Evolutionary conservation across 2,797 vertebrate genomes (phyloP), one percentile per base, ranked within the genome.

Genomic region (Melanotaenia trifasciata): DNA sequence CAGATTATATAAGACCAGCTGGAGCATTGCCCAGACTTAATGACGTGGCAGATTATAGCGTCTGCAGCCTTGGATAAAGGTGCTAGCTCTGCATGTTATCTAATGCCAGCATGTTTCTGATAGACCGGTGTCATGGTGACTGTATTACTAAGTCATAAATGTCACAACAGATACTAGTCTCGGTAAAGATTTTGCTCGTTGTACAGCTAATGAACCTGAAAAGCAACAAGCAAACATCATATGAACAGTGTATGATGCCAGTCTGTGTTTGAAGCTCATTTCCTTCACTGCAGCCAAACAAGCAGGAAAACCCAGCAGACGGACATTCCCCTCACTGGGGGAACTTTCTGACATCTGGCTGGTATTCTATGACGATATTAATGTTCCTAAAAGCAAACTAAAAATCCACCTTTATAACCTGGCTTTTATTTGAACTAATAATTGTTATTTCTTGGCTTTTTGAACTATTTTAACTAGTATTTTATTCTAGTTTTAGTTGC

Each of bases 61-160:
- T 9, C 14, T n/a, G 18, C 43, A 45, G 43, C 43, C 43, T 45
- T 45, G 14, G 20, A 74, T 59, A 71, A 65, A 16, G 14, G 26
- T 26, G 16, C 0, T 53, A 43, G 36, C 32, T 72, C 12, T 58
- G 36, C 57, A 24, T 26, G 58, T 72, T 64, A 77, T 74, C 50
- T 51, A 30, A 57, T 28, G 64, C 4, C 24, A 40, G 58, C 3
- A 36, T 32, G 72, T 66, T 71, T 47, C 51, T n/a, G 36, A 51
- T 12, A 26, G 53, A 22, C 45, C 22, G 9, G 33, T 38, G 33
- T 51, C 13, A 28, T 47, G n/a, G 33, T 2, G 2, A 30, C 33
- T 35, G 38, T 14, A 14, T 57, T 10, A 11, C 43, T 12, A 50
- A 58, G 47, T 60, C 61, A 67, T 45, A 63, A 58, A 53, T 20